Base-by-base conservation (phyloP, 2,113 vertebrate species). In the Coptodon bakossiorum region DNA sequence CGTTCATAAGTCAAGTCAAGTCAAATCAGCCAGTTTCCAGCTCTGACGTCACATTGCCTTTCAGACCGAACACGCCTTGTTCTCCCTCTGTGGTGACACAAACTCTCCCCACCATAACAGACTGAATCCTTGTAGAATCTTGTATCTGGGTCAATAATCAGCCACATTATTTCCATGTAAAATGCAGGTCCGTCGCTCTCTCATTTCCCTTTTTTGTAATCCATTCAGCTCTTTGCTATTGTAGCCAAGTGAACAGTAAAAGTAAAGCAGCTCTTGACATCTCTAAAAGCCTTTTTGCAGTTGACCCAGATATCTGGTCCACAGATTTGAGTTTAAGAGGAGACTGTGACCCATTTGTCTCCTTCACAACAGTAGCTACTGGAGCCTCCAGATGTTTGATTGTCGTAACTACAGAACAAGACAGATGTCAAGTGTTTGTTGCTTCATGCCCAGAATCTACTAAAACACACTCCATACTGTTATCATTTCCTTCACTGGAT, bases 351-450 rank as follows among this genome's bases (percentile, higher is more conserved):
- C 80, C 82, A 87, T 78, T 87, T 89, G 68, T 92, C 81, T 94
- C 31, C 78, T 80, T 91, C 82, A 86, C 90, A 88, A 85, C 89
- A 88, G 93, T 92, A 94, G 90, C 93, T 52, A 71, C 61, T 61
- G 61, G 59, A 82, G 85, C 24, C 83, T 92, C 89, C 94, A 94
- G 92, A 95, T 94, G 95, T 94, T 92, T 89, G 73, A 93, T 90
- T 93, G 57, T 82, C 83, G 8, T 38, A 92, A 90, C 86, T 90
- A 80, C 52, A 93, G 88, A 87, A 92, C 87, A 82, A 80, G 81
- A 93, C 95, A 95, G 94, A 93, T 95, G 94, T 93, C 86, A 50
- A 68, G 84, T 40, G 14, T 36, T 9, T 66, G 48, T 82, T 29
- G 48, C 50, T 76, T 87, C 78, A 87, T 89, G 43, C 84, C 81